These are phyloP conservation scores for Agrilus cyanescens DNA, from an alignment of 2,888 invertebrate species.

Conservation along the genomic window DNA sequence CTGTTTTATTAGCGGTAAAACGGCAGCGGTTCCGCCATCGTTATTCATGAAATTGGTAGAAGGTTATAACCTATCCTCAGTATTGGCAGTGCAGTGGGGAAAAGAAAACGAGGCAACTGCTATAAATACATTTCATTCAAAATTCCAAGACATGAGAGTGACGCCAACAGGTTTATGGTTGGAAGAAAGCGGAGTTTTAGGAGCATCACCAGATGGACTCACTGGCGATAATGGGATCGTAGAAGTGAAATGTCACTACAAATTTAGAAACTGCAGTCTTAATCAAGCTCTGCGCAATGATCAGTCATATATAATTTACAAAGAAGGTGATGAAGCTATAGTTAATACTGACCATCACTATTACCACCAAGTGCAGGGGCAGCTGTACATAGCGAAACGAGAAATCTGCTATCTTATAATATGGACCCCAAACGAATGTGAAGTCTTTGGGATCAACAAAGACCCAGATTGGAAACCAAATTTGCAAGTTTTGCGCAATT, in stretches of 20 bases:
- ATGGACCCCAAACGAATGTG: constrained; percentile 9
- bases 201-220: constrained; percentile 11
- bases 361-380: constrained; percentile 10
- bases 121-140: constrained; percentile 3
- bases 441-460: constrained; percentile 5
- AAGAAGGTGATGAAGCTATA: constrained; percentile 1
- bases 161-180: constrained; percentile 8
- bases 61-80: constrained; percentile 5
- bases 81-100: constrained; percentile 11
- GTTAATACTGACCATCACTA: constrained; percentile 8
- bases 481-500: constrained; percentile 6
- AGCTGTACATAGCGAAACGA: constrained; percentile 4
- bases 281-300: background rate
- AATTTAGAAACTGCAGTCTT: constrained; percentile 4
- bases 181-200: constrained; percentile 8
- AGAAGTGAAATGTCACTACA: constrained; percentile 13
- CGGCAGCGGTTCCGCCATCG: constrained; percentile 3
- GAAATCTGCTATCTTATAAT: constrained; percentile 6
- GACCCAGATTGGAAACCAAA: constrained; percentile 6
- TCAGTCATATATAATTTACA: constrained; percentile 2
- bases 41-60: constrained; percentile 5
- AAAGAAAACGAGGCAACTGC: constrained; percentile 9
- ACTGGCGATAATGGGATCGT: constrained; percentile 7
- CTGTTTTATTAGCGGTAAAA: constrained; percentile 5
- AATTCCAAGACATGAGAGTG: constrained; percentile 1